These are phyloP conservation scores for Polyommatus iphigenia DNA, from an alignment of 2,888 invertebrate genomes.

Conservation along the genomic window DNA sequence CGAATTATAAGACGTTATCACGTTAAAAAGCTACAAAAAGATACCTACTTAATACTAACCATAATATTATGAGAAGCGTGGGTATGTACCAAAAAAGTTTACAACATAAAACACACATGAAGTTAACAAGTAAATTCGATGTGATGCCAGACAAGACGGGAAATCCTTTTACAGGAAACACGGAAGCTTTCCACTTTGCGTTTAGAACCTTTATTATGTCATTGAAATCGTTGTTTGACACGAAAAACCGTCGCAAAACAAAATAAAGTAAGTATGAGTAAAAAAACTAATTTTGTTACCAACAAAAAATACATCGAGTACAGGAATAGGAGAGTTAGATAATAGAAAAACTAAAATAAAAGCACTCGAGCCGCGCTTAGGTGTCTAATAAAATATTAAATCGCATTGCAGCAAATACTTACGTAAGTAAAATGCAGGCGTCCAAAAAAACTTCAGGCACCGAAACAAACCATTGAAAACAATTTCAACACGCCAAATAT, in stretches of 20 bases:
- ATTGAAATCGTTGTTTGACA: not conserved
- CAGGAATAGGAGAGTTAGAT: not conserved
- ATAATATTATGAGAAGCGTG: too few relatives aligned
- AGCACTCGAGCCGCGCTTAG: not conserved
- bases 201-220: not conserved
- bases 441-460: slow-evolving; percentile 48
- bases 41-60: too few relatives aligned
- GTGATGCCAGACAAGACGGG: not conserved
- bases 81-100: not conserved
- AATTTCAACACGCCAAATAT: slow-evolving; percentile 50
- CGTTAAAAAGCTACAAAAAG: not conserved
- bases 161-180: not conserved
- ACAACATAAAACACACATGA: not conserved
- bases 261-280: not conserved
- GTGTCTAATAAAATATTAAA: slow-evolving; percentile 38
- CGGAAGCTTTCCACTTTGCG: not conserved
- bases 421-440: slow-evolving; percentile 63
- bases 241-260: not conserved
- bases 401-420: slow-evolving; percentile 77
- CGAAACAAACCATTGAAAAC: slow-evolving; percentile 49
- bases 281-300: not conserved
- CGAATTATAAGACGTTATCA: too few relatives aligned
- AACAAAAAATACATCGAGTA: not conserved
- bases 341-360: not conserved
- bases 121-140: not conserved